These are phyloP conservation scores for Colletes latitarsis DNA, from an alignment of 1,140 invertebrate species.

Conservation along the genomic window DNA sequence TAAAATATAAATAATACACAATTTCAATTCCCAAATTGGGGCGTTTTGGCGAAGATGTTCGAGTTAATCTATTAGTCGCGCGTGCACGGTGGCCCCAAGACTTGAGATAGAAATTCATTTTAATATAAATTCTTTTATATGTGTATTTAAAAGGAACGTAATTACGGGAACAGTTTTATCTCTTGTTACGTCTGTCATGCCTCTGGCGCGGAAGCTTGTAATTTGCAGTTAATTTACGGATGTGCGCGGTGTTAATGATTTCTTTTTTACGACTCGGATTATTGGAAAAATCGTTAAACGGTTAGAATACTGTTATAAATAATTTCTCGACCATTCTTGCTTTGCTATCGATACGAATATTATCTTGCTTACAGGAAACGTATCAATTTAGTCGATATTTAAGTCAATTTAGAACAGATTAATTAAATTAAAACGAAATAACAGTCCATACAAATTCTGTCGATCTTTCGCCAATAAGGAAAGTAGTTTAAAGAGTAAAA, in stretches of 20 bases:
- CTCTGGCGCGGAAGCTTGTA: neutral
- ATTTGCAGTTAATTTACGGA: neutral
- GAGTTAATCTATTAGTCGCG: neutral
- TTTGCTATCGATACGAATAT: too few species aligned
- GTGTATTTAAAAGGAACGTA: neutral
- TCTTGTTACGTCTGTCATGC: neutral
- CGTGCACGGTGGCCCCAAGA: neutral
- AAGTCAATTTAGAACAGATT: too few species aligned
- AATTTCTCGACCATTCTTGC: too few species aligned
- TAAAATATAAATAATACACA: too few species aligned
- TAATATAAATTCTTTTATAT: neutral
- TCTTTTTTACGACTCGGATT: neutral
- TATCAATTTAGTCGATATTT: too few species aligned
- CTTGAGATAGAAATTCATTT: constrained; percentile 19
- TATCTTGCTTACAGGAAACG: too few species aligned
- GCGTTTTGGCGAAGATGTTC: neutral
- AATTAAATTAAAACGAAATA: too few species aligned
- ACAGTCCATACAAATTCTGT: too few species aligned
- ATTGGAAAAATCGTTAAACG: neutral
- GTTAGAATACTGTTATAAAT: neutral
- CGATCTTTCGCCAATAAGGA: too few species aligned
- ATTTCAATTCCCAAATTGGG: too few species aligned
- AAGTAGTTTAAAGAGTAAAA: too few species aligned
- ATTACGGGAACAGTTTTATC: neutral
- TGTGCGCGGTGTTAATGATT: neutral